Base-by-base conservation (phyloP, 2,888 invertebrate genomes). In the Bembecia ichneumoniformis region DNA sequence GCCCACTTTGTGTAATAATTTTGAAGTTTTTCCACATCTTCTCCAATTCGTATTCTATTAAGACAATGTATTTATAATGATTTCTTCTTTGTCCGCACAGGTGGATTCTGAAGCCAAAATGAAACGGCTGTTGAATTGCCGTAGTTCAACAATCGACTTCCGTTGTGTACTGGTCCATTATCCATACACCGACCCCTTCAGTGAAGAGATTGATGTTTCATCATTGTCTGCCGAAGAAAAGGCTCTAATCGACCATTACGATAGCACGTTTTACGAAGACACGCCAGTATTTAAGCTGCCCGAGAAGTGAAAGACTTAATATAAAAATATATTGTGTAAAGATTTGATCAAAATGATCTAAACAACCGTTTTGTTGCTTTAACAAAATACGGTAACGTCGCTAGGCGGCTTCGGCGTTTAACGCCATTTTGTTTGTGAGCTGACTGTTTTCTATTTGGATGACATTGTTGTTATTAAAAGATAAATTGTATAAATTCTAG, bases 211-310 rank as follows among this genome's bases (percentile, higher is more conserved):
- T 9, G 84, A 86, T 55, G 65, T 78, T 0, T 81, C 90, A 51
- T 67, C 78, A 11, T 74, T 92, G 46, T 89, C 91, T 0, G 89
- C 90, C 28, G 74, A 89, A 0, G 93, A 93, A 64, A 90, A 88
- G 63, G 83, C 88, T 47, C 64, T 93, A 58, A 88, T 92, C 20
- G 91, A 92, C 56, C 90, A 91, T 68, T 93, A 92, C 63, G 92
- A 92, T 64, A 90, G 89, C 52, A 89, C 91, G 88, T 91, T 90
- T 55, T 88, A 89, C 60, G 86, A 89, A 35, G 89, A 90, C 55
- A 82, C 89, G 57, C 92, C 92, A 52, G 88, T 92, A 50, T 88
- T 93, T 55, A 89, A 91, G 71, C 72, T 93, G 47, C 93, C 93
- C 2, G 88, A 87, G 65, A 89, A 90, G 84, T 90, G 90, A 89